Evolutionary conservation across 1,140 invertebrate genomes (phyloP).

Genomic region (Bombus polaris): DNA sequence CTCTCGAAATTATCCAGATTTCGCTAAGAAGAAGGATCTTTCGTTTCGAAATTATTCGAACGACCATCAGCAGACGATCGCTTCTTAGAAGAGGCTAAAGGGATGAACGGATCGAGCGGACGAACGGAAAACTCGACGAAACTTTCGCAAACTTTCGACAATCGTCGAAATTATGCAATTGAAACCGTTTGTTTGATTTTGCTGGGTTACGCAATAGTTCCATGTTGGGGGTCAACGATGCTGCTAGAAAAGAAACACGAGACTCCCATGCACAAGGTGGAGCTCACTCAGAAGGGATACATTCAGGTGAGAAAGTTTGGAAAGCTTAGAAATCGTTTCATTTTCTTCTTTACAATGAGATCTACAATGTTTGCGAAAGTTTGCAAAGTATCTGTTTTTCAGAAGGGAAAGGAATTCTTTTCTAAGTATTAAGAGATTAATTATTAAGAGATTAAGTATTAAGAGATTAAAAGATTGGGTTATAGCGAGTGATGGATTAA

Average conservation of each 20-base stretch:
- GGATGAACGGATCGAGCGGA: slow-evolving; percentile 42
- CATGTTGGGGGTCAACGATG: background rate
- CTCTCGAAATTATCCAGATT: background rate
- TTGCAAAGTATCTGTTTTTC: background rate
- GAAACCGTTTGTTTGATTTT: background rate
- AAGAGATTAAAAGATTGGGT: no score
- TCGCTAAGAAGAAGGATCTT: background rate
- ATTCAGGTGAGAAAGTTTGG: slow-evolving; percentile 83
- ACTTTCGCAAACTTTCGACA: no score
- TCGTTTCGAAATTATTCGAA: no score
- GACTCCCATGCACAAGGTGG: slow-evolving; percentile 83
- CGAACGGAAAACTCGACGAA: slow-evolving; percentile 34
- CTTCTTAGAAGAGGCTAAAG: background rate
- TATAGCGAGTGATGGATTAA: no score
- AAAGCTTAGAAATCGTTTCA: background rate
- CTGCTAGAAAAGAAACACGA: background rate
- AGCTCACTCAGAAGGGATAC: slow-evolving; percentile 86
- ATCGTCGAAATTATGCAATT: background rate
- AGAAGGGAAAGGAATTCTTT: no score
- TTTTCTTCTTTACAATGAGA: background rate
- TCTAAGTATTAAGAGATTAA: no score
- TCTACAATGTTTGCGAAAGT: background rate
- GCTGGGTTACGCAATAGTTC: background rate
- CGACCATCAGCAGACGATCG: no score
- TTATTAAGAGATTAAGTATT: no score